These are phyloP conservation scores for Zapus hudsonius DNA, from an alignment of 2,113 vertebrate species.

Conservation along the genomic window DNA sequence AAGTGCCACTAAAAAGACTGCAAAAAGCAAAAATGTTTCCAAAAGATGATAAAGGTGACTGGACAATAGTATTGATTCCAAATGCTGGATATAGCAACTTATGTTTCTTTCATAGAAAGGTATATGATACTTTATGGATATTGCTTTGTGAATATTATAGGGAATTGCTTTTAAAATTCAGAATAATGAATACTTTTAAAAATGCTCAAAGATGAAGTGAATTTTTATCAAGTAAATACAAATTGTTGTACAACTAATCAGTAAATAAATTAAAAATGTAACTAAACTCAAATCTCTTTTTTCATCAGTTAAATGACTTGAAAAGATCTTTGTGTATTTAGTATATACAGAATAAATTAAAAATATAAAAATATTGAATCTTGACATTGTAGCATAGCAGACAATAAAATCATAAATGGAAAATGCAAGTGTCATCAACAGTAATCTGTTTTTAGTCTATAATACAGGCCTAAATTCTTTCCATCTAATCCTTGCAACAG, in stretches of 20 bases:
- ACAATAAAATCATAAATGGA: not conserved
- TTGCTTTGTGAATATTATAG: not conserved
- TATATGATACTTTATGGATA: not conserved
- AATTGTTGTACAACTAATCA: not conserved
- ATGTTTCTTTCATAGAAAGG: not conserved
- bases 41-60: not conserved
- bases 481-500: not conserved
- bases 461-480: not conserved
- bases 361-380: not conserved
- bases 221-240: not conserved
- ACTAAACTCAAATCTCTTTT: not conserved
- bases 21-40: not conserved
- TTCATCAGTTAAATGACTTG: not conserved
- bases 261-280: not conserved
- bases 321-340: not conserved
- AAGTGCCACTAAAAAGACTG: not conserved
- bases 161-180: not conserved
- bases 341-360: not conserved
- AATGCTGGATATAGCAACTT: slow-evolving; percentile 10
- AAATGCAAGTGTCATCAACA: not conserved
- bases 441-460: not conserved
- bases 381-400: not conserved
- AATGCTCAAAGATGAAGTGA: not conserved
- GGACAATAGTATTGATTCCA: not conserved
- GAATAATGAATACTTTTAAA: not conserved